These are phyloP conservation scores for Varanus salvator DNA, from an alignment of 2,113 vertebrate genomes.

Conservation along the genomic window DNA sequence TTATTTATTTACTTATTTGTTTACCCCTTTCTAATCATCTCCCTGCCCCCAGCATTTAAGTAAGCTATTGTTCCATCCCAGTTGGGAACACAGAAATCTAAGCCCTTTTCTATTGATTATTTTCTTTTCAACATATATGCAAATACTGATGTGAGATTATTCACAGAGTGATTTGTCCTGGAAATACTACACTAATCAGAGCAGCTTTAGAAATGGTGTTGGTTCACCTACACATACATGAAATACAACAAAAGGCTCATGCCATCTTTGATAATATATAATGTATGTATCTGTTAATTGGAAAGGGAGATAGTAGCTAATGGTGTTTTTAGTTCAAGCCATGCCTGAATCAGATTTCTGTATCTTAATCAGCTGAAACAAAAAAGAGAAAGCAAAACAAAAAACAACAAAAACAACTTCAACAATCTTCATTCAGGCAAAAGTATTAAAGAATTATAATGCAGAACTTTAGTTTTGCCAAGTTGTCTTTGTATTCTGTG, in stretches of 20 bases:
- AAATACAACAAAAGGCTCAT: background rate
- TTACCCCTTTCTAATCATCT: too few species aligned
- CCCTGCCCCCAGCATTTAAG: too few species aligned
- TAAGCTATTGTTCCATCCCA: background rate
- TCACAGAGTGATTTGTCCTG: background rate
- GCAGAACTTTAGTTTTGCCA: background rate
- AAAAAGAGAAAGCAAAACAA: background rate
- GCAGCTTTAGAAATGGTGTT: background rate
- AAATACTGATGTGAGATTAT: background rate
- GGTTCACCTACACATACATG: background rate
- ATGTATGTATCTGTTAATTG: conserved; percentile 27
- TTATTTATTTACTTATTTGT: too few species aligned
- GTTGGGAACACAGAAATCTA: background rate
- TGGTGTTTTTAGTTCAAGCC: conserved; percentile 26
- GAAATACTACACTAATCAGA: background rate
- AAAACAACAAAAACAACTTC: background rate
- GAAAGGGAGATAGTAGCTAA: conserved; percentile 13
- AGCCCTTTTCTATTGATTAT: background rate
- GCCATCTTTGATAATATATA: conserved; percentile 20
- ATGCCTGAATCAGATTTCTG: background rate
- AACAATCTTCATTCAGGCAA: background rate
- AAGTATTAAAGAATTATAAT: background rate
- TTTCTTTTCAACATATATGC: background rate
- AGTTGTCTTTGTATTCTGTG: conserved; percentile 37
- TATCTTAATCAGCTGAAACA: background rate